Conservation (phyloP, 2,888 invertebrate species). For the Octodonta nipae region DNA sequence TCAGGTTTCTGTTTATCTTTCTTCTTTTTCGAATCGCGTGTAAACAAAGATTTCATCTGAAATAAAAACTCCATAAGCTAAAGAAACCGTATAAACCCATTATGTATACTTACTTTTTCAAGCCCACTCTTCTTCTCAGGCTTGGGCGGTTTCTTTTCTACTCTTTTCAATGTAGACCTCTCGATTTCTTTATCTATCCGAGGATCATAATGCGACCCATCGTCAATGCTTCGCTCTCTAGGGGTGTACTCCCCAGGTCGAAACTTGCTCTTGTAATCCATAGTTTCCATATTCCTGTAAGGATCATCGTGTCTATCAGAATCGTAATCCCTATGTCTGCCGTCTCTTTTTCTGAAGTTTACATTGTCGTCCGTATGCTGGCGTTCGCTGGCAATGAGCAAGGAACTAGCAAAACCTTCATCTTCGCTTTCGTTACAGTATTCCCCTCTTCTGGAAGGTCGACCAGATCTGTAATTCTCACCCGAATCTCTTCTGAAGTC, state of each 20-base stretch:
- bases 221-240: conserved; percentile 49
- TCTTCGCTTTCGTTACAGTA: conserved; percentile 50
- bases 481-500: conserved; percentile 54
- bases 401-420: conserved; percentile 54
- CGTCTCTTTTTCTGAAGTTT: neutral
- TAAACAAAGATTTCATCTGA: conserved; percentile 62
- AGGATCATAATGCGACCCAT: conserved; percentile 53
- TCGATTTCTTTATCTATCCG: conserved; percentile 44
- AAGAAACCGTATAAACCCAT: neutral
- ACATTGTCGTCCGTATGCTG: conserved; percentile 55
- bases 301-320: too few species aligned
- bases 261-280: conserved; percentile 30
- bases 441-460: conserved; percentile 21
- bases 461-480: conserved; percentile 32
- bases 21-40: conserved; percentile 51
- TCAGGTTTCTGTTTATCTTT: conserved; percentile 32
- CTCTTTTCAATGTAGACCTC: conserved; percentile 33
- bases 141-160: conserved; percentile 42
- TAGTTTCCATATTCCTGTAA: conserved; percentile 29
- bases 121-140: conserved; percentile 57
- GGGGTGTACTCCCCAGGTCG: conserved; percentile 40
- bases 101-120: conserved; percentile 48
- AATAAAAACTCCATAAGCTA: conserved; percentile 7
- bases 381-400: conserved; percentile 59
- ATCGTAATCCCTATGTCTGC: conserved; percentile 15